Base-by-base conservation (phyloP, 2,888 invertebrate species). In the Tiliacea citrago region DNA sequence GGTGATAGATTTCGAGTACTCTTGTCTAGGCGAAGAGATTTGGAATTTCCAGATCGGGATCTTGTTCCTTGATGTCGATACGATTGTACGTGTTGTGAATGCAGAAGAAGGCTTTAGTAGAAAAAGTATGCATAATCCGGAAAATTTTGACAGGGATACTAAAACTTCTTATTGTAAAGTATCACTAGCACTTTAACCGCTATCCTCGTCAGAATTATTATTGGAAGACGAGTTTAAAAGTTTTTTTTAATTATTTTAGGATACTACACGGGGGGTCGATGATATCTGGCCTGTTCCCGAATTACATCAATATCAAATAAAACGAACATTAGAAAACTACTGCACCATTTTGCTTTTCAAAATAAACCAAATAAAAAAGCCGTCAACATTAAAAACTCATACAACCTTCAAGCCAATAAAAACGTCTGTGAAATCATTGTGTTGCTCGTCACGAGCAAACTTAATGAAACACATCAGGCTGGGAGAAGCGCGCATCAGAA, bases 391-490 rank as follows among this genome's bases (percentile, higher is more conserved):
- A 68, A 77, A 79, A 82, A 68, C 47, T 60, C 62, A 58, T 68
- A 69, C 62, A 73, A 57, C 61, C 55, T 79, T 62, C 29, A 55
- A 10, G 47, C 51, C 60, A 62, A 80, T 69, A 81, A 81, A 81
- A 87, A 85, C 47, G 75, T 79, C 62, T 78, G 60, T n/a, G 60
- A 83, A 85, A 84, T 75, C 82, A 83, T 88, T 88, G 83, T 84
- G 77, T 76, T 87, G 82, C 88, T 63, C 68, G 86, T 88, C 88
- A 89, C 88, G 88, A 68, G 75, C 82, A 61, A 71, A 71, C 81
- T 79, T 90, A 91, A 91, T 88, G 91, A 91, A 91, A 90, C 87
- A 89, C 88, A 88, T 89, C 88, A 86, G 83, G 79, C 82, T 80
- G 78, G 69, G 76, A 85, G 80, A 83, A 77, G 77, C 74, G 79